Percentiles rank a stretch among this genome's conserved stretches.
These are phyloP conservation scores for Calephelis perditalis DNA, from an alignment of 2,888 invertebrate genomes.

Conservation along the genomic window DNA sequence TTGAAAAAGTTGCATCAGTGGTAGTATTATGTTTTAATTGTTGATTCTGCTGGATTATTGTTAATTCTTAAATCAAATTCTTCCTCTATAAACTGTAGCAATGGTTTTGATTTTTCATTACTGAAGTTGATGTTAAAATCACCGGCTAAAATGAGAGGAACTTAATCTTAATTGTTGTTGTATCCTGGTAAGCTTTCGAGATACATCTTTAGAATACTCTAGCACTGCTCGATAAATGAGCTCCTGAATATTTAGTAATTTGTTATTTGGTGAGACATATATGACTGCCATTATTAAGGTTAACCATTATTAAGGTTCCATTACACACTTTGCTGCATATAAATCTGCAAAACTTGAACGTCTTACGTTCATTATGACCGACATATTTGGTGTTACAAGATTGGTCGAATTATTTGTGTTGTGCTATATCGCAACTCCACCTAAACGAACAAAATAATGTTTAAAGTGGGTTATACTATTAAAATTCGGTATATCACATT, in stretches of 20 bases:
- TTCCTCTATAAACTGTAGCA: no score
- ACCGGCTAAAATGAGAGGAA: background rate
- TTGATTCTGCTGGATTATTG: no score
- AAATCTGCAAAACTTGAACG: conserved; percentile 18
- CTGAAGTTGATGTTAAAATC: conserved; percentile 8
- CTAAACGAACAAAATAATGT: conserved; percentile 18
- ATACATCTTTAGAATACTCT: conserved; percentile 26
- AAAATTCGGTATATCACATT: conserved; percentile 17
- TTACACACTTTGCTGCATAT: conserved; percentile 22
- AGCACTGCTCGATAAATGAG: conserved; percentile 27
- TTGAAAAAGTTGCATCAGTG: no score
- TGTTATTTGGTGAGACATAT: conserved; percentile 25
- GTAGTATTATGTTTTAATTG: no score
- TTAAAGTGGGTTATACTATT: conserved; percentile 16
- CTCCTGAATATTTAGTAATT: conserved; percentile 25
- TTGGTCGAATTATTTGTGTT: background rate
- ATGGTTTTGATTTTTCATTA: conserved; percentile 15
- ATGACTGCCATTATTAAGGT: conserved; percentile 24
- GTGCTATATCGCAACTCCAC: conserved; percentile 11
- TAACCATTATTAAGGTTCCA: conserved; percentile 21
- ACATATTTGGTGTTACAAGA: background rate
- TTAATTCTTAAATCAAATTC: no score
- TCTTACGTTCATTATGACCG: background rate
- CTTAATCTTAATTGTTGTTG: conserved; percentile 19
- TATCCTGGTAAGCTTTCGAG: conserved; percentile 24